phyloP scores from a whole-genome alignment of 2,113 vertebrate species.

The Triplophysa rosa region DNA sequence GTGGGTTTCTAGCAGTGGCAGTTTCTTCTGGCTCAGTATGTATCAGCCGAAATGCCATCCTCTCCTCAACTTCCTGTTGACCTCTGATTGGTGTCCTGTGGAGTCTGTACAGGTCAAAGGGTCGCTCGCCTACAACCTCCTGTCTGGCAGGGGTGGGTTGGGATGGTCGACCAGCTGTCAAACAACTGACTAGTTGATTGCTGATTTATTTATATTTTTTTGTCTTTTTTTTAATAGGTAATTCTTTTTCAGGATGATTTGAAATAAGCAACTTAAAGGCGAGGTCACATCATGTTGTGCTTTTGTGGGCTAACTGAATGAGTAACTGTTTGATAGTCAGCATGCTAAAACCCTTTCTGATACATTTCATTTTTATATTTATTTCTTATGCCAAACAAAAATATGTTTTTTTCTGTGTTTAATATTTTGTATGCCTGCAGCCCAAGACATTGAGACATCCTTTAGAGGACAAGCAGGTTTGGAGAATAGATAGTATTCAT shows the following conservation, averaged over 20 bases:
- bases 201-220: not conserved
- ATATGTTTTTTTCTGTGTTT: too few relatives aligned
- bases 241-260: not conserved
- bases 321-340: not conserved
- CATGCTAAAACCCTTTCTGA: not conserved
- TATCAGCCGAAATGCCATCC: slow-evolving; percentile 25
- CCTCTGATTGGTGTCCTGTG: slow-evolving; percentile 61
- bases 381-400: too few relatives aligned
- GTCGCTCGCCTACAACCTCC: not conserved
- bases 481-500: too few relatives aligned
- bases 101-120: slow-evolving; percentile 28
- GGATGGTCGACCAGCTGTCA: not conserved
- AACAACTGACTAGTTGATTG: not conserved
- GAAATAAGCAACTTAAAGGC: not conserved
- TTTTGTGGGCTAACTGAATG: not conserved
- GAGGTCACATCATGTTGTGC: not conserved
- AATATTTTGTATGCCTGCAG: too few relatives aligned
- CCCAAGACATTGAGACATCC: too few relatives aligned
- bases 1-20: slow-evolving; percentile 42
- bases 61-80: slow-evolving; percentile 63
- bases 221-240: not conserved
- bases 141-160: not conserved
- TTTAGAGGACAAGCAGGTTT: too few relatives aligned
- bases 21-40: slow-evolving; percentile 45
- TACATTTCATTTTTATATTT: too few relatives aligned